Evolutionary conservation across 2,888 invertebrate species (phyloP).

Genomic region (Leptinotarsa peninsularis): DNA sequence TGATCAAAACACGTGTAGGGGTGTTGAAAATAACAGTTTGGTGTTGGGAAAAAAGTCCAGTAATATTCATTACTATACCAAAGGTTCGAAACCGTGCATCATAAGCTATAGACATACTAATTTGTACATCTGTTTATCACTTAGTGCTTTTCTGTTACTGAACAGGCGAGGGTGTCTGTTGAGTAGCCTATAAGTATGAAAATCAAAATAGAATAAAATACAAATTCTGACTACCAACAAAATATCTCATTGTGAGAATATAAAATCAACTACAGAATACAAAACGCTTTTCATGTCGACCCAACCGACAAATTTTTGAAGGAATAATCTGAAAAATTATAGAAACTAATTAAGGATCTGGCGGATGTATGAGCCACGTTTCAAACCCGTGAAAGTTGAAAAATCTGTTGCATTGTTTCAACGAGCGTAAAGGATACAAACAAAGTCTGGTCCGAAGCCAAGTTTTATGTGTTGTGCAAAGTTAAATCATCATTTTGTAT

Average conservation of each 20-base stretch:
- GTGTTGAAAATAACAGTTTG: no score
- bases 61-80: no score
- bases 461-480: background rate
- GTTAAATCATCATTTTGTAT: background rate
- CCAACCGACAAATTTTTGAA: background rate
- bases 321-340: background rate
- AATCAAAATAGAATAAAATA: no score
- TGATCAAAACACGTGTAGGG: no score
- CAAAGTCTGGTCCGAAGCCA: background rate
- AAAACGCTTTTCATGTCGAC: background rate
- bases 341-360: background rate
- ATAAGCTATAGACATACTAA: no score
- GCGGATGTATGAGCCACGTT: background rate
- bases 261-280: background rate
- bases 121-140: no score
- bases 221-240: no score
- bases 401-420: conserved; percentile 1
- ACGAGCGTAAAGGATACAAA: background rate
- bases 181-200: no score
- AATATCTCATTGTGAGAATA: background rate
- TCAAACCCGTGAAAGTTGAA: background rate
- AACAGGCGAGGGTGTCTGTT: no score
- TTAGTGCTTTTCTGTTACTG: no score
- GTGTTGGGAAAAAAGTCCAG: no score
- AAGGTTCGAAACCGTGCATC: no score